Evolutionary conservation across 2,888 invertebrate genomes (phyloP).

Genomic region (Slavum lentiscoides): DNA sequence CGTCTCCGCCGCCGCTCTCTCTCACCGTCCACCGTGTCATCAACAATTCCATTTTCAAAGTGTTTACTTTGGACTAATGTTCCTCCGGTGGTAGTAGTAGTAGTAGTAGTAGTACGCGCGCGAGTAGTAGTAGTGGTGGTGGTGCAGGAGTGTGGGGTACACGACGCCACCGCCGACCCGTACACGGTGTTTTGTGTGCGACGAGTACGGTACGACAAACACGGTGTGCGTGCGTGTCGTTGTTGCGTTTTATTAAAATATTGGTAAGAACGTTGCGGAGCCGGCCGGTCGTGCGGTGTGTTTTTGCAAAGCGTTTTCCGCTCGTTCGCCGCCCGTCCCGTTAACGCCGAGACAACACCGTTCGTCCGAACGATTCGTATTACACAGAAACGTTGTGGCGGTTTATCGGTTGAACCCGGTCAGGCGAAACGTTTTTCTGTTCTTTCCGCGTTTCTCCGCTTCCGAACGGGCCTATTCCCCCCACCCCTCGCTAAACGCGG

Average conservation of each 20-base stretch:
- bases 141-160: no score
- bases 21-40: constrained; percentile 53
- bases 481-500: no score
- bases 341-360: no score
- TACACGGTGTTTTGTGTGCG: background rate
- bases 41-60: constrained; percentile 55
- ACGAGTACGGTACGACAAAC: background rate
- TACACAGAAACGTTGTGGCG: no score
- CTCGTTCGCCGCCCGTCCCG: no score
- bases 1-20: constrained; percentile 51
- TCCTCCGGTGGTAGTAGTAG: constrained; percentile 54
- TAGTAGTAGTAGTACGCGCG: constrained; percentile 6
- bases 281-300: constrained; percentile 46
- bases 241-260: constrained; percentile 17
- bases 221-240: constrained; percentile 16
- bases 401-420: no score
- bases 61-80: constrained; percentile 55
- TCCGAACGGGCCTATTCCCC: no score
- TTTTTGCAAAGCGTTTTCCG: no score
- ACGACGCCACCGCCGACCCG: constrained; percentile 24
- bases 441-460: no score
- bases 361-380: no score
- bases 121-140: constrained; percentile 14
- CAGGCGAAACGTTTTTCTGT: no score
- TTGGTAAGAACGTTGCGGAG: constrained; percentile 46